phyloP scores from a whole-genome alignment of 2,797 vertebrate genomes.

The Cirrhinus molitorella region DNA sequence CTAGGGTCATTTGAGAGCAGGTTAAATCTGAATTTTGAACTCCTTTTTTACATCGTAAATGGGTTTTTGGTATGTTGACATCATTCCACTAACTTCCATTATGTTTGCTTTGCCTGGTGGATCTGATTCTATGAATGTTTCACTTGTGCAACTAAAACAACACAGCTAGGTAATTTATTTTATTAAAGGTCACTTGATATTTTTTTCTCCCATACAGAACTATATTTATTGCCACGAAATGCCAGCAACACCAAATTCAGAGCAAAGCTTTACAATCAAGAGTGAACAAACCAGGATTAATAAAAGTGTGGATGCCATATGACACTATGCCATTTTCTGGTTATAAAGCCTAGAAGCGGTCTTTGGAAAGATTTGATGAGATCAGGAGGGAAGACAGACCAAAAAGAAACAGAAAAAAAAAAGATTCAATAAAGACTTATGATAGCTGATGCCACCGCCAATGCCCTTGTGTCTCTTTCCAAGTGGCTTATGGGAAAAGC shows the following conservation, averaged over 20 bases:
- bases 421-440: conserved; percentile 61
- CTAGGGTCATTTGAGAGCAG: conserved; percentile 2
- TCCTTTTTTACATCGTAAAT: conserved; percentile 12
- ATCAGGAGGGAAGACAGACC: conserved; percentile 44
- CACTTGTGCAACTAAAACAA: background rate
- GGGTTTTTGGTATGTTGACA: background rate
- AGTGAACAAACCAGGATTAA: conserved; percentile 16
- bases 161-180: background rate
- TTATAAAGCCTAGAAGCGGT: conserved; percentile 65
- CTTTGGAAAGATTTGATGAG: conserved; percentile 62
- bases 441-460: conserved; percentile 61
- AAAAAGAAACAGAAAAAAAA: conserved; percentile 27
- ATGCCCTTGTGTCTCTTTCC: conserved; percentile 59
- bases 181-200: background rate
- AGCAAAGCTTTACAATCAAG: conserved; percentile 35
- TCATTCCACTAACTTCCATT: background rate
- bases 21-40: conserved; percentile 5
- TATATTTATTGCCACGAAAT: background rate
- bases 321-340: conserved; percentile 57
- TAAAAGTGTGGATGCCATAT: conserved; percentile 47
- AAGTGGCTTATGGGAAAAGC: conserved; percentile 65
- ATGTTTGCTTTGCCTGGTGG: background rate
- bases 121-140: background rate
- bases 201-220: background rate
- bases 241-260: conserved; percentile 25